phyloP scores from a whole-genome alignment of 2,797 vertebrate species.

The Sebastes hubbsi region DNA sequence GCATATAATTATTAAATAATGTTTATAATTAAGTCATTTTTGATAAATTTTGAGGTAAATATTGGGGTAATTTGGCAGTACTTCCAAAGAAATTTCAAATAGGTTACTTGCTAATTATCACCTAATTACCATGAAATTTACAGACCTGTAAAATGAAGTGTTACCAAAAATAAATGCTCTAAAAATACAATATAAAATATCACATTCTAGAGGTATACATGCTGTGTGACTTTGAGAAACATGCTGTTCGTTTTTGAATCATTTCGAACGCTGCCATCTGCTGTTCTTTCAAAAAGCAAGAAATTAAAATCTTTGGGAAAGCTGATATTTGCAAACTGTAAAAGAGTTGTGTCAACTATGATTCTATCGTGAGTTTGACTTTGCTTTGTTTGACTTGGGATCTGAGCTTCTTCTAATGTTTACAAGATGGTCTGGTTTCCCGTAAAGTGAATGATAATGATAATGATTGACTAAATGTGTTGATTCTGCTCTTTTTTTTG shows the following conservation, averaged over 20 bases:
- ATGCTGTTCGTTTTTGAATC: neutral
- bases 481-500: neutral
- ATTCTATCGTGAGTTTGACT: neutral
- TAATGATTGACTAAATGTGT: neutral
- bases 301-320: neutral
- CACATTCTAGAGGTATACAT: neutral
- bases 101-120: too few relatives aligned
- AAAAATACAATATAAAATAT: neutral
- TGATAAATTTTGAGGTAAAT: too few relatives aligned
- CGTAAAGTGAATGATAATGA: neutral
- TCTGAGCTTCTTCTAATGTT: neutral
- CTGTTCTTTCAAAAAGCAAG: neutral
- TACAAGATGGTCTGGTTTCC: neutral
- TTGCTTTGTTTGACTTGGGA: neutral
- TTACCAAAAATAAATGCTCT: neutral
- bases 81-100: too few relatives aligned
- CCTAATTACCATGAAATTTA: too few relatives aligned
- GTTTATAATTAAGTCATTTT: too few relatives aligned
- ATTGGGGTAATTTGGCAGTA: too few relatives aligned
- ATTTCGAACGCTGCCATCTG: neutral
- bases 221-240: neutral
- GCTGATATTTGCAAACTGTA: neutral
- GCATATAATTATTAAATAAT: too few relatives aligned
- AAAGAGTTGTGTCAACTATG: neutral
- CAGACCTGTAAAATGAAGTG: too few relatives aligned